Conservation (phyloP, 1,140 invertebrate species). For the Apis florea region DNA sequence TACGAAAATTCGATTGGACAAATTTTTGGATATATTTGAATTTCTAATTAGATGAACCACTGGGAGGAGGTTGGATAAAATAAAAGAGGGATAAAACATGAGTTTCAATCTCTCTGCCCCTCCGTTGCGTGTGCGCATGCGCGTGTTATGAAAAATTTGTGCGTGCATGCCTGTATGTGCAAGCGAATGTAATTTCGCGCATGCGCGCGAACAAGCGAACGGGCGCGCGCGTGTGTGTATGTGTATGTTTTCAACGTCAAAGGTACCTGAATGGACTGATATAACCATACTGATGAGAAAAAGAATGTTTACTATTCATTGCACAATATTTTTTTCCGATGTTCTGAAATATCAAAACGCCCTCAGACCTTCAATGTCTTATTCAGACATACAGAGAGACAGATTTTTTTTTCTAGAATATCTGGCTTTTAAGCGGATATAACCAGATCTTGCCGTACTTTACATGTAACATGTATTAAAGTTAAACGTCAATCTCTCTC, state of each 20-base stretch:
- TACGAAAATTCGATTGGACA: slow-evolving; percentile 25
- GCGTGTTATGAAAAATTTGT: background rate
- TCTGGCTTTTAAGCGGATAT: slow-evolving; percentile 3
- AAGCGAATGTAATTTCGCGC: background rate
- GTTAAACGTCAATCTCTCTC: slow-evolving; percentile 4
- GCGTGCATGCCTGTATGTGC: slow-evolving; percentile 7
- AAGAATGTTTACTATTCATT: slow-evolving; percentile 62
- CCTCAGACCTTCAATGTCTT: slow-evolving; percentile 37
- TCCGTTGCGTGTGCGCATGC: slow-evolving; percentile 11
- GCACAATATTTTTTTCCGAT: slow-evolving; percentile 57
- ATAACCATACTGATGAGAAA: slow-evolving; percentile 63
- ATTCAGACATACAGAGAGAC: background rate
- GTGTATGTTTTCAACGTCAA: slow-evolving; percentile 70
- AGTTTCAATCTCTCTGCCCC: slow-evolving; percentile 18
- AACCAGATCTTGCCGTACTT: slow-evolving; percentile 7
- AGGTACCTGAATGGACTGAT: slow-evolving; percentile 77
- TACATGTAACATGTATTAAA: background rate
- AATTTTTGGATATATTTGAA: background rate
- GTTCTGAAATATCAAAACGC: slow-evolving; percentile 42
- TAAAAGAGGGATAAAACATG: slow-evolving; percentile 12
- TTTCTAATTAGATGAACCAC: slow-evolving; percentile 35
- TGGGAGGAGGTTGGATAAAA: slow-evolving; percentile 34
- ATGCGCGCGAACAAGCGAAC: background rate
- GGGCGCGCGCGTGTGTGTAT: slow-evolving; percentile 17
- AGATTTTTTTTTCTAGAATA: slow-evolving; percentile 10